Evolutionary conservation across 2,113 vertebrate species (phyloP).

Genomic region (Pao palembangensis): DNA sequence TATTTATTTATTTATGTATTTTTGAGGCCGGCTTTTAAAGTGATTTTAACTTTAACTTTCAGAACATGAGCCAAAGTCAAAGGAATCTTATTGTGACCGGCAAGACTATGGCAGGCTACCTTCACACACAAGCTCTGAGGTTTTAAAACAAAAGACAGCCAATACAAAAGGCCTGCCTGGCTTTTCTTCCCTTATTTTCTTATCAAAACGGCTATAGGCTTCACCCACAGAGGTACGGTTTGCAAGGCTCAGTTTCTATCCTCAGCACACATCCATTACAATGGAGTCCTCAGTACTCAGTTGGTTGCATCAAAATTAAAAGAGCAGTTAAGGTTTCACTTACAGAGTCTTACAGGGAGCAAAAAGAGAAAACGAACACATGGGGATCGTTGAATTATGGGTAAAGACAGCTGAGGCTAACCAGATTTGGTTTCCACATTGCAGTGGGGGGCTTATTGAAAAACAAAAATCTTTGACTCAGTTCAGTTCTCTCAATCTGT

Average conservation of each 20-base stretch:
- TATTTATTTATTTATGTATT: no score
- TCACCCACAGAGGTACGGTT: constrained; percentile 41
- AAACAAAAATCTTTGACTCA: constrained; percentile 72
- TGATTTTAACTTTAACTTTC: no score
- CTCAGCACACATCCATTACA: constrained; percentile 49
- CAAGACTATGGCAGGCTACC: not conserved
- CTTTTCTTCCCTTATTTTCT: constrained; percentile 28
- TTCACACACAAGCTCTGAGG: constrained; percentile 19
- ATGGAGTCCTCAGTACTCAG: constrained; percentile 62
- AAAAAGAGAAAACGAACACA: constrained; percentile 65
- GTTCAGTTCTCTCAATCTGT: constrained; percentile 52
- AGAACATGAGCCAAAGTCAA: no score
- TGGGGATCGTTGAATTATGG: constrained; percentile 71
- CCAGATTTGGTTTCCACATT: constrained; percentile 68
- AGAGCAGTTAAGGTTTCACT: constrained; percentile 68
- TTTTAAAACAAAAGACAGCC: constrained; percentile 8
- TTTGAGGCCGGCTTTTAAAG: no score
- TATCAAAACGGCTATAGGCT: constrained; percentile 52
- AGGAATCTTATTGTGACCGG: no score
- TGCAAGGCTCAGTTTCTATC: constrained; percentile 44
- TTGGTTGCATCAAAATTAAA: constrained; percentile 65
- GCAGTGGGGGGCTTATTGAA: constrained; percentile 69
- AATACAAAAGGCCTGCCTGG: constrained; percentile 34
- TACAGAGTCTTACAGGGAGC: constrained; percentile 42
- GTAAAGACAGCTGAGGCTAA: constrained; percentile 75